phyloP scores from a whole-genome alignment of 2,113 vertebrate species.

The Alouatta palliata region DNA sequence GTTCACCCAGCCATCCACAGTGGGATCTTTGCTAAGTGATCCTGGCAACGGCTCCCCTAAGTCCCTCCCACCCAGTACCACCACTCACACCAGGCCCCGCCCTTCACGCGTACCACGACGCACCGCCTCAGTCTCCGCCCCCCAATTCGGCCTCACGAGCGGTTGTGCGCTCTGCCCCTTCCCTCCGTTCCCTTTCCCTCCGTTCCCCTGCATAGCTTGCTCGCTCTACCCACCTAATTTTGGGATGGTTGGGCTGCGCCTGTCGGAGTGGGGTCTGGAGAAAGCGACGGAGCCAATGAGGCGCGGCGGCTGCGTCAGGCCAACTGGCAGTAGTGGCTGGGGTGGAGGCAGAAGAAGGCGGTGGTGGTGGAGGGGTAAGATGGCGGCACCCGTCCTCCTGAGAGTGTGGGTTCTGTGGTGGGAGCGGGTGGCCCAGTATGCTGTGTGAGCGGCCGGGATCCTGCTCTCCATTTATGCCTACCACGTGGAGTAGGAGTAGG shows the following conservation, averaged over 20 bases:
- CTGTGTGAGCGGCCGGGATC: slow-evolving; percentile 89
- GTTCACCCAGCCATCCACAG: background rate
- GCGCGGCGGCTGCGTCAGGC: slow-evolving; percentile 93
- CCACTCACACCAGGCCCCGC: background rate
- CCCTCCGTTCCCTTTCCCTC: background rate
- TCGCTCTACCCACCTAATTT: background rate
- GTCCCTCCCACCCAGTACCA: background rate
- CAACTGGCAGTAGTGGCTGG: slow-evolving; percentile 91
- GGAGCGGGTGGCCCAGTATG: slow-evolving; percentile 94
- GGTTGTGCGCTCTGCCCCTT: slow-evolving; percentile 69
- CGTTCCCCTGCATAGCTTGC: background rate
- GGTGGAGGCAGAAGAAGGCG: slow-evolving; percentile 75
- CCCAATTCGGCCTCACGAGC: background rate
- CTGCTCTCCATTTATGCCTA: too few relatives aligned
- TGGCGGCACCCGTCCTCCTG: slow-evolving; percentile 98
- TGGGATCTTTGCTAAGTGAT: background rate
- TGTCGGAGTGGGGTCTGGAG: slow-evolving; percentile 71
- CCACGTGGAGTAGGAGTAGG: too few relatives aligned
- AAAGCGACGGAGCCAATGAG: slow-evolving; percentile 84
- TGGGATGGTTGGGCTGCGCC: slow-evolving; percentile 59
- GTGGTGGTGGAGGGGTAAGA: slow-evolving; percentile 89
- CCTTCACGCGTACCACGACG: background rate
- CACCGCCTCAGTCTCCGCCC: background rate
- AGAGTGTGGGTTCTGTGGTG: slow-evolving; percentile 98
- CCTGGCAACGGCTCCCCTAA: background rate